Evolutionary conservation across 2,113 vertebrate genomes (phyloP).

Genomic region (Daboia siamensis): DNA sequence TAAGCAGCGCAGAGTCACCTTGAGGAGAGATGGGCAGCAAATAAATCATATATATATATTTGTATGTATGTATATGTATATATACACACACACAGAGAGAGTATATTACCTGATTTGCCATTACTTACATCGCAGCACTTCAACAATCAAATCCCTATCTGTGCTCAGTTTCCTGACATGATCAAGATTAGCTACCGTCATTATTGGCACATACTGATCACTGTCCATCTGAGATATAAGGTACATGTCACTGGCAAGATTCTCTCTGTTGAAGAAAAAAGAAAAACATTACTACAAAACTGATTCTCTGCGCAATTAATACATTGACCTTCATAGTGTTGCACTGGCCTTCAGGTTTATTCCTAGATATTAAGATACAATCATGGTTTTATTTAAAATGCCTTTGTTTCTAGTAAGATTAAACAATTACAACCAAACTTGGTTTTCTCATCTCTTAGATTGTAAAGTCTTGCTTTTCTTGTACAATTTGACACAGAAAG

Average conservation of each 20-base stretch:
- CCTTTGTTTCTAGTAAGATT: background rate
- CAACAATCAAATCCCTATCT: conserved; percentile 87
- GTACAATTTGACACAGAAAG: background rate
- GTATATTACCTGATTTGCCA: conserved; percentile 1
- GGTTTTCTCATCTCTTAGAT: background rate
- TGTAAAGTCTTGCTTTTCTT: background rate
- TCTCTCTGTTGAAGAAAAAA: conserved; percentile 77
- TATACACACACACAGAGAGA: no score
- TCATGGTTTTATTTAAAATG: background rate
- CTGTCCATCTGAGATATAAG: conserved; percentile 97
- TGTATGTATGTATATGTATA: no score
- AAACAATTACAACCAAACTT: background rate
- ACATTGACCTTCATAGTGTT: background rate
- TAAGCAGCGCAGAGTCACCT: no score
- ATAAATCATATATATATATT: no score
- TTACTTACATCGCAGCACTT: conserved; percentile 87
- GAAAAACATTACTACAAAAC: background rate
- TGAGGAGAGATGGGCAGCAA: no score
- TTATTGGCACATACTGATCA: conserved; percentile 92
- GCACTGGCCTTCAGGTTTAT: background rate
- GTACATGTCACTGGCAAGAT: conserved; percentile 92
- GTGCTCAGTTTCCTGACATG: conserved; percentile 90
- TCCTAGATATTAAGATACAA: background rate
- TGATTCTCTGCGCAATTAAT: background rate
- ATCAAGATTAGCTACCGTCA: conserved; percentile 91